phyloP scores from a whole-genome alignment of 2,888 invertebrate genomes.

The Lepidonotus clava region DNA sequence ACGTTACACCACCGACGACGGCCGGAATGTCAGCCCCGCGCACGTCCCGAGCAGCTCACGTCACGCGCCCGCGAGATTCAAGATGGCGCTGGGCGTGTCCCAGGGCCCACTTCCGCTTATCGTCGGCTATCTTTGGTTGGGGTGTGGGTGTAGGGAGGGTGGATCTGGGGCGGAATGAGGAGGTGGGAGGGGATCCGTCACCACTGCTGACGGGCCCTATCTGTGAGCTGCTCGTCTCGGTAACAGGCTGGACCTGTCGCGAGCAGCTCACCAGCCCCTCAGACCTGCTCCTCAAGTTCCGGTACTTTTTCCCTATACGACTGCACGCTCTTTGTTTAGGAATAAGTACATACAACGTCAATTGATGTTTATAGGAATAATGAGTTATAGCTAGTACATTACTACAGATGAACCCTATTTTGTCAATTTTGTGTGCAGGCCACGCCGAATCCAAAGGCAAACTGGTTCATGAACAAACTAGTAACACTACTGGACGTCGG shows the following conservation, averaged over 20 bases:
- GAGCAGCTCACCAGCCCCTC: background rate
- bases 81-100: background rate
- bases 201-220: background rate
- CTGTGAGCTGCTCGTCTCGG: conserved; percentile 7
- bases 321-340: too few relatives aligned
- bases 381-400: too few relatives aligned
- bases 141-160: background rate
- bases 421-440: too few relatives aligned
- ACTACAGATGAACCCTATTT: too few relatives aligned
- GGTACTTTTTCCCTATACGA: too few relatives aligned
- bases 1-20: background rate
- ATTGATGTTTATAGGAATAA: too few relatives aligned
- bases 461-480: too few relatives aligned
- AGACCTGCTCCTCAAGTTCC: conserved; percentile 4
- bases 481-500: too few relatives aligned
- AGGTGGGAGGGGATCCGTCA: background rate
- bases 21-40: background rate
- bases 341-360: too few relatives aligned
- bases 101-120: too few relatives aligned
- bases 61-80: conserved; percentile 24
- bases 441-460: too few relatives aligned
- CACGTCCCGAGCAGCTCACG: background rate
- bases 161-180: background rate
- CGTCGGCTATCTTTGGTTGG: too few relatives aligned
- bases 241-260: background rate